These are phyloP conservation scores for Entomobrya proxima DNA, from an alignment of 2,888 invertebrate genomes.

Conservation along the genomic window DNA sequence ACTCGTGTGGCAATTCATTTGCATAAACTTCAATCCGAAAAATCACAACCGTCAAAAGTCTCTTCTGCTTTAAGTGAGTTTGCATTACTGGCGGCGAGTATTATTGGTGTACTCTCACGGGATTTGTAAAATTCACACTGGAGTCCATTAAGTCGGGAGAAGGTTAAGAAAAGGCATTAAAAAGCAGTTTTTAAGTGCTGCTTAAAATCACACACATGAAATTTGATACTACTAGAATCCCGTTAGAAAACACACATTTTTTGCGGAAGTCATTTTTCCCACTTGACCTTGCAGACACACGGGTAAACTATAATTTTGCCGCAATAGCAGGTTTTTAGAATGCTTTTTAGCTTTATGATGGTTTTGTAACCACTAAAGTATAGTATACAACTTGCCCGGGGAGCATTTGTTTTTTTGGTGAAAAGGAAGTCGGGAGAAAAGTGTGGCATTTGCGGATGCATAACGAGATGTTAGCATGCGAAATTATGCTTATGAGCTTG, in stretches of 20 bases:
- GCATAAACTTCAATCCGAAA: not conserved
- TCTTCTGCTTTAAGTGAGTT: not conserved
- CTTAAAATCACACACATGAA: too few species aligned
- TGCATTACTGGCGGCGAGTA: too few species aligned
- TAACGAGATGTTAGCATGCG: slow-evolving; percentile 61
- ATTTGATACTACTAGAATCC: too few species aligned
- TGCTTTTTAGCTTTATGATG: too few species aligned
- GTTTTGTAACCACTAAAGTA: too few species aligned
- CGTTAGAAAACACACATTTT: too few species aligned
- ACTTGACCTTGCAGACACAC: not conserved
- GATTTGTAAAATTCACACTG: not conserved
- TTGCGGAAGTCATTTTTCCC: not conserved
- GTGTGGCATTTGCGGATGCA: not conserved
- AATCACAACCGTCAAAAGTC: not conserved
- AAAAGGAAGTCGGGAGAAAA: not conserved
- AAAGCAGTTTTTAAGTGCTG: too few species aligned
- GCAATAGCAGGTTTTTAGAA: too few species aligned
- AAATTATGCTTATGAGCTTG: slow-evolving; percentile 47
- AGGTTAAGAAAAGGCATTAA: not conserved
- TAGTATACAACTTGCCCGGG: not conserved
- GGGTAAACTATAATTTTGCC: too few species aligned
- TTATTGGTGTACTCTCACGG: not conserved
- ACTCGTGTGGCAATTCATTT: not conserved
- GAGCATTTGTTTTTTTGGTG: not conserved
- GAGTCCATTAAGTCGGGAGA: not conserved